Evolutionary conservation across 2,113 vertebrate species (phyloP), one percentile per base, ranked within the genome.

Genomic region (Solea solea): DNA sequence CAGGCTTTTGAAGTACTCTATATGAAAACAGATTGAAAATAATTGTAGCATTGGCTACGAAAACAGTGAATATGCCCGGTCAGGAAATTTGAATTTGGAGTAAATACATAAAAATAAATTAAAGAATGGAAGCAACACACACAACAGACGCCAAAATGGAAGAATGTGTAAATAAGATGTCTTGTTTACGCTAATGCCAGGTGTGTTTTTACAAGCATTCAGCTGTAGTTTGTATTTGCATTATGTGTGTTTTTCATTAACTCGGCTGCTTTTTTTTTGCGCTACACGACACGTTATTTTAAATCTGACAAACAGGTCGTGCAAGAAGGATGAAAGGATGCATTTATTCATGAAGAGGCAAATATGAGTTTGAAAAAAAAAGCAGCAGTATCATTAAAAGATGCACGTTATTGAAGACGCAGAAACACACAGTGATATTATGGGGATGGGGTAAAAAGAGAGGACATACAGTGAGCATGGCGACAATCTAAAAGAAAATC

Each of bases 341-440:
- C 2, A 57, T 65, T 72, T 72, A 80, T 65, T 73, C 46, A 72
- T 69, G 12, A 34, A 44, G 9, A 44, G 12, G 42, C 42, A 69
- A 56, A 67, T 3, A 28, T 16, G 9, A 0, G 3, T 11, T 3
- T 9, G 25, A 15, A 56, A 65, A 50, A 34, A 4, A 14, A 62
- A 28, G 41, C 11, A 48, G 40, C 41, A 53, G 44, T 14, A 51
- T 40, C 46, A 57, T 10, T 34, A 9, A 42, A 14, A 44, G 64
- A 51, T 48, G 5, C 4, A 27, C 3, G 49, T 34, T 9, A 4
- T n/a, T 56, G 34, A 45, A 42, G 25, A 40, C 28, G 50, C 59
- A 55, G 50, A 72, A 16, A 21, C 8, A 7, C n/a, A n/a, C 9
- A 39, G 28, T 21, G 21, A 21, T 21, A 21, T 21, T 21, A 39